Conservation (phyloP, 2,113 vertebrate genomes). For the Barbus barbus region DNA sequence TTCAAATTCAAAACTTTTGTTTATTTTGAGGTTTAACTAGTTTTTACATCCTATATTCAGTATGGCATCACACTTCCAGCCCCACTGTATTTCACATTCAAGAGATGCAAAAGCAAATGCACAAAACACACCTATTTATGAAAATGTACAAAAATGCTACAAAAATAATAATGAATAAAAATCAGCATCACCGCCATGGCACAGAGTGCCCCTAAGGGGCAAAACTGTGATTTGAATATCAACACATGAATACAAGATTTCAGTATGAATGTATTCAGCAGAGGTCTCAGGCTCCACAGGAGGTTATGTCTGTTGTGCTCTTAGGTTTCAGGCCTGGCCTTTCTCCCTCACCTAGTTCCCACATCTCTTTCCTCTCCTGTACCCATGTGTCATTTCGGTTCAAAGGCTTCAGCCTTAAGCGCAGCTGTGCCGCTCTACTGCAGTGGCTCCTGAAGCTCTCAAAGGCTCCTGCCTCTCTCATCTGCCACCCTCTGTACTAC, state of each 20-base stretch:
- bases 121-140: not conserved
- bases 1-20: not conserved
- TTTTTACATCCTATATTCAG: not conserved
- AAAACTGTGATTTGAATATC: conserved; percentile 37
- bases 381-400: conserved; percentile 14
- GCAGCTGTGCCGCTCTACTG: conserved; percentile 38
- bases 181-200: not conserved
- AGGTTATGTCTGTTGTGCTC: conserved; percentile 1
- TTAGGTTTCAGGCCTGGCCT: not conserved
- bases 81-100: not conserved
- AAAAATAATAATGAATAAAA: conserved; percentile 11
- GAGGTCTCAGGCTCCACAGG: not conserved
- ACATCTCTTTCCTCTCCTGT: not conserved
- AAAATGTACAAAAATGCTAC: not conserved
- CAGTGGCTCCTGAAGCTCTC: conserved; percentile 53
- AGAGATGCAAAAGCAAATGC: not conserved
- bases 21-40: not conserved
- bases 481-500: conserved; percentile 51
- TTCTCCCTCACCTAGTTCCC: not conserved
- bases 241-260: conserved; percentile 46
- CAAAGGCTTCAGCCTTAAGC: conserved; percentile 13
- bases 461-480: conserved; percentile 58
- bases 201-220: not conserved
- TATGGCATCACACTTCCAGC: not conserved
- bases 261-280: conserved; percentile 43